Evolutionary conservation across 2,797 vertebrate genomes (phyloP), one percentile per base, ranked within the genome.

Genomic region (Sebastes melanostomus): DNA sequence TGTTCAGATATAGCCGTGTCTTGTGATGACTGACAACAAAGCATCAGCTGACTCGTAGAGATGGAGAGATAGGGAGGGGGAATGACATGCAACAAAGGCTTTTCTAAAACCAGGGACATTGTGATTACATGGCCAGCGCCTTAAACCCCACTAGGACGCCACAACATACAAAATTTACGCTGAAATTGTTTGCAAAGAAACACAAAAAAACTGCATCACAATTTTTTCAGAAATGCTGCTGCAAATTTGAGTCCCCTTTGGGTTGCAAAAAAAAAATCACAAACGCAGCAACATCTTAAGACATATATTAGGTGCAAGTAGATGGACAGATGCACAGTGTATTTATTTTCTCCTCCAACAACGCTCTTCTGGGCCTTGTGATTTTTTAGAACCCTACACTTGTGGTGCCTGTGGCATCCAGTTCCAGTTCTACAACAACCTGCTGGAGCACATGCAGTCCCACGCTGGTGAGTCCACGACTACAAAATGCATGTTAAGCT

Each of bases 381-480:
- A 88, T 93, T 91, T 92, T 96, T 88, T 96, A 99, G 98, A 99
- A 94, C 98, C 98, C 92, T 99, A 98, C 95, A 98, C 98, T 80
- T 99, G 98, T 80, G 98, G 98, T 89, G 98, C 98, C 95, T 99
- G 98, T 94, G 98, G 98, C 92, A 99, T 99, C 95, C 98, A 99
- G 97, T 99, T 99, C 96, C 98, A 99, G 96, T 99, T 99, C 97
- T 99, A 99, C 97, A 99, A 97, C 97, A 99, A 99, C 95, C 97
- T 99, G 91, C 96, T 99, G 96, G 98, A 99, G 94, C 98, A 99
- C 96, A 99, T 99, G 98, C 98, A 99, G 96, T 99, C 98, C 86
- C 98, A 99, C 0, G 98, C 98, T 91, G 98, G 98, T 99, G 96
- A 98, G 95, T 96, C 84, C 83, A 86, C 72, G 58, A 83, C 80